These are phyloP conservation scores for Cylloceria caligata DNA, from an alignment of 2,888 invertebrate species.

Conservation along the genomic window DNA sequence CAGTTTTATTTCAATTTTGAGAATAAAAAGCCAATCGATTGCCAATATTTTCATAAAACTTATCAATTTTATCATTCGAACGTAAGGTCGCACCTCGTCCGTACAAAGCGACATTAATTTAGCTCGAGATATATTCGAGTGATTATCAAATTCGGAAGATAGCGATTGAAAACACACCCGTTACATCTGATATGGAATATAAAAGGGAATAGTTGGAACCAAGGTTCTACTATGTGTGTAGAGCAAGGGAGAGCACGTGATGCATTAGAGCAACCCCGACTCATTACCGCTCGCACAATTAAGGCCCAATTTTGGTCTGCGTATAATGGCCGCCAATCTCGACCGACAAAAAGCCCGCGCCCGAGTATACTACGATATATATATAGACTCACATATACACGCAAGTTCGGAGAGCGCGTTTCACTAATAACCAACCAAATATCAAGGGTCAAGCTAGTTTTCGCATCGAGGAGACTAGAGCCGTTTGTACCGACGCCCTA, in stretches of 20 bases:
- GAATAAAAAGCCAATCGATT: slow-evolving; percentile 12
- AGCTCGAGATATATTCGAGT: too few species aligned
- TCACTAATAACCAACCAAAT: slow-evolving; percentile 80
- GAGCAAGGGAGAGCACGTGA: slow-evolving; percentile 68
- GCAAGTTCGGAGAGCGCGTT: slow-evolving; percentile 68
- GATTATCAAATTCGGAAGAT: slow-evolving; percentile 7
- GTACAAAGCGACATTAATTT: too few species aligned
- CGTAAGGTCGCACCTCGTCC: background rate
- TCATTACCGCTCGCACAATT: slow-evolving; percentile 83
- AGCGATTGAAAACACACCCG: slow-evolving; percentile 72
- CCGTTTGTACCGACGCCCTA: slow-evolving; percentile 7
- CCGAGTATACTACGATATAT: slow-evolving; percentile 27
- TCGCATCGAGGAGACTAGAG: background rate
- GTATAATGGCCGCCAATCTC: slow-evolving; percentile 82
- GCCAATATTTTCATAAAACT: background rate
- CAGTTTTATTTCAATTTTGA: slow-evolving; percentile 12
- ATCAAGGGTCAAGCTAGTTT: slow-evolving; percentile 54
- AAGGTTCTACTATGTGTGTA: slow-evolving; percentile 65
- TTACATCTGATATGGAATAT: slow-evolving; percentile 70
- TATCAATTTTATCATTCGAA: background rate
- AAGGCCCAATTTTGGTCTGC: slow-evolving; percentile 81
- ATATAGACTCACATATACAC: slow-evolving; percentile 19
- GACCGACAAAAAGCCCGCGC: slow-evolving; percentile 78
- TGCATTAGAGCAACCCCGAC: slow-evolving; percentile 81
- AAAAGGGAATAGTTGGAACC: slow-evolving; percentile 40